Conservation (phyloP, 1,140 invertebrate genomes). For the Drosophila orosa region DNA sequence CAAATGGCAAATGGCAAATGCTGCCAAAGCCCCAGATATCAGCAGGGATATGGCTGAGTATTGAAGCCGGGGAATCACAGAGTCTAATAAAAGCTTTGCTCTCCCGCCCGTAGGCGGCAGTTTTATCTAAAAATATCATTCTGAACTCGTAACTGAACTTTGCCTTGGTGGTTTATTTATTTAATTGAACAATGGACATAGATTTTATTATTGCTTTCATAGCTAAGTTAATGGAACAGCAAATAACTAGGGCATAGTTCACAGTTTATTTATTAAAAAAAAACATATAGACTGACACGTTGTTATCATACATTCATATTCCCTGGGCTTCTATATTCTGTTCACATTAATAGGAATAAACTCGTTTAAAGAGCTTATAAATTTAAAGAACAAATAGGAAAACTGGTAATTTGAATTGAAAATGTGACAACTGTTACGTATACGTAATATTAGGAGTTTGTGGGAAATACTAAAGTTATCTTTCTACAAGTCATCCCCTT, state of each 20-base stretch:
- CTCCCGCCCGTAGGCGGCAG: background rate
- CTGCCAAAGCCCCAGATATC: conserved; percentile 24
- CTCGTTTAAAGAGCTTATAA: background rate
- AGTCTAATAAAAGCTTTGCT: background rate
- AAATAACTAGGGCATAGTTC: background rate
- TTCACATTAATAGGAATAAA: background rate
- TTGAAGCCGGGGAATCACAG: conserved; percentile 6
- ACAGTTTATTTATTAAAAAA: background rate
- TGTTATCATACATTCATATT: background rate
- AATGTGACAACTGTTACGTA: too few species aligned
- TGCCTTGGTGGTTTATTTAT: conserved; percentile 1
- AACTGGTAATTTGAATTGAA: too few species aligned
- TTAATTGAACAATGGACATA: conserved; percentile 2
- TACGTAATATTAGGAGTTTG: background rate
- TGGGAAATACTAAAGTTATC: background rate
- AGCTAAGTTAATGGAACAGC: background rate
- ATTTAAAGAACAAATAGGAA: background rate
- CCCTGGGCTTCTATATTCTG: background rate
- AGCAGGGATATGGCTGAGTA: conserved; percentile 6
- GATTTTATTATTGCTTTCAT: background rate
- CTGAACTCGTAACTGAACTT: background rate
- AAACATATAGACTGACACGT: background rate
- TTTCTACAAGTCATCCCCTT: too few species aligned
- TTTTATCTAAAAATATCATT: conserved; percentile 17
- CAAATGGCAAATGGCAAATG: conserved; percentile 10